A percentile compares a stretch with the other conserved stretches of the same genome.
Conservation (phyloP, 2,113 vertebrate species). For the Podilymbus podiceps region DNA sequence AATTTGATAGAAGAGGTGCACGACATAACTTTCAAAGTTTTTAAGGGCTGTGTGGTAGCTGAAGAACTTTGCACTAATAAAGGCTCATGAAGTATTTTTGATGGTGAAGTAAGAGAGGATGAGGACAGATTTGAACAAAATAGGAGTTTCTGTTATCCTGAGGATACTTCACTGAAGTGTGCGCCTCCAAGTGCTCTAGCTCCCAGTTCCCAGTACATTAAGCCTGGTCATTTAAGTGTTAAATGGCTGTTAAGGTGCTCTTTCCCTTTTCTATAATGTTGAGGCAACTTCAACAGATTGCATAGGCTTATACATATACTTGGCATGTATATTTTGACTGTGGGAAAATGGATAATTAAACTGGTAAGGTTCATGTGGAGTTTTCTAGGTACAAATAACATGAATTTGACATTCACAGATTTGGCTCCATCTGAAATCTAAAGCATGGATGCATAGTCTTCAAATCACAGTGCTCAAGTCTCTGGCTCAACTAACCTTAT, state of each 20-base stretch:
- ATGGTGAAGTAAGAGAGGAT: not conserved
- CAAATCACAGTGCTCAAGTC: not conserved
- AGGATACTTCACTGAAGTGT: not conserved
- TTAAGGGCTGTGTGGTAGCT: not conserved
- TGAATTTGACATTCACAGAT: not conserved
- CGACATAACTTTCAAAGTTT: not conserved
- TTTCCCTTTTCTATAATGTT: not conserved
- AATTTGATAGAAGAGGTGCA: not conserved
- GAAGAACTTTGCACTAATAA: not conserved
- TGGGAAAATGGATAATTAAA: not conserved
- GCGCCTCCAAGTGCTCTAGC: not conserved
- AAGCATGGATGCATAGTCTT: not conserved
- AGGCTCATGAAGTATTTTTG: not conserved
- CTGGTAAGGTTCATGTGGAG: not conserved
- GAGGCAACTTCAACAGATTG: not conserved
- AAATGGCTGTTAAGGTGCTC: not conserved
- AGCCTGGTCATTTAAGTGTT: not conserved
- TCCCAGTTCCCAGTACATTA: not conserved
- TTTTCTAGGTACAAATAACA: not conserved
- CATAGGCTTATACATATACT: rapidly evolving
- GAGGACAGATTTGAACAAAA: not conserved
- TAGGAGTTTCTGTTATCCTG: rapidly evolving
- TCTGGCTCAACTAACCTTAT: not conserved
- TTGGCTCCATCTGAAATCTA: not conserved
- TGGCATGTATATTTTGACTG: not conserved